phyloP scores from a whole-genome alignment of 2,797 vertebrate genomes.

The Taenioides sp. region DNA sequence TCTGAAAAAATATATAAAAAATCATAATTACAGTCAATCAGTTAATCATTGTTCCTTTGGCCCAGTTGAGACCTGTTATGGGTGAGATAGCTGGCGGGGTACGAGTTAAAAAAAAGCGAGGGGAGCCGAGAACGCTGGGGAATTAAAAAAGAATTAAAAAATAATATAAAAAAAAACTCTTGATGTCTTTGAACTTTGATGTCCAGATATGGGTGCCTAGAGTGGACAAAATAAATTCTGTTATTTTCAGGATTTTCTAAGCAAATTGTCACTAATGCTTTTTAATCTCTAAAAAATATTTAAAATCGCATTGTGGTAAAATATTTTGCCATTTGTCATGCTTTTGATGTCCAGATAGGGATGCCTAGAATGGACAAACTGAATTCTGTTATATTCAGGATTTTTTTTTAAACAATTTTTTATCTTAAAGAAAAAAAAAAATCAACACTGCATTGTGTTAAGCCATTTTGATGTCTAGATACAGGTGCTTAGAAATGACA shows the following conservation, averaged over 20 bases:
- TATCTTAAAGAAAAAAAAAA: too few relatives aligned
- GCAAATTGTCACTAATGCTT: too few relatives aligned
- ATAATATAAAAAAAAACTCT: too few relatives aligned
- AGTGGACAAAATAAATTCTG: background rate
- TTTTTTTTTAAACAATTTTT: background rate
- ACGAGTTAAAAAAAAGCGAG: conserved; percentile 51
- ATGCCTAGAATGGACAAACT: background rate
- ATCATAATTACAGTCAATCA: too few relatives aligned
- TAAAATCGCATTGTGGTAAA: too few relatives aligned
- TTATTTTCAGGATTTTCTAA: background rate
- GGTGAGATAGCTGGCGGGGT: conserved; percentile 67
- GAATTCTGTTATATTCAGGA: background rate
- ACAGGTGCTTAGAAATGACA: too few relatives aligned
- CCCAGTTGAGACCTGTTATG: conserved; percentile 66
- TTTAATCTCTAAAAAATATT: too few relatives aligned
- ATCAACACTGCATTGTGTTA: too few relatives aligned
- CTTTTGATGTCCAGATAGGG: background rate
- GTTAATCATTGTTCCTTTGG: conserved; percentile 29
- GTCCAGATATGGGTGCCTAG: background rate
- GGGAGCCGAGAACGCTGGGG: conserved; percentile 10
- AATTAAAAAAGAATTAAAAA: too few relatives aligned
- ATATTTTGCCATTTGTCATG: too few relatives aligned
- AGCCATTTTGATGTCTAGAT: too few relatives aligned
- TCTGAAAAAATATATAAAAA: too few relatives aligned
- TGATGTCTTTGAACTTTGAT: background rate